Base-by-base conservation (phyloP, 2,797 vertebrate species). In the Heteromormyrus szaboi region DNA sequence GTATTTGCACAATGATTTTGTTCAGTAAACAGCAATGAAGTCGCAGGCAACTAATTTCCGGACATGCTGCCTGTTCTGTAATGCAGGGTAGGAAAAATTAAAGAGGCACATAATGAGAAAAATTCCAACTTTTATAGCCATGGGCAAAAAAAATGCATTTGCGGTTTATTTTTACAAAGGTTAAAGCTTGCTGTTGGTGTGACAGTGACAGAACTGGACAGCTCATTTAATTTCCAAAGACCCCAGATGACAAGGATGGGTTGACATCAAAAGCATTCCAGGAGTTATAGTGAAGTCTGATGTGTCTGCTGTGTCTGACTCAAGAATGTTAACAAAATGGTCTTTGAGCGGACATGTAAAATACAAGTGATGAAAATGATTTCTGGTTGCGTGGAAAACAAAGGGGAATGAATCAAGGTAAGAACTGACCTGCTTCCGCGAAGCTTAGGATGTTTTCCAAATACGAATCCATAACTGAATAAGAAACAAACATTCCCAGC, bases 291-390 rank as follows among this genome's bases (percentile, higher is more conserved):
- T n/a, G 6, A 65, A 22, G 37, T 87, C 65, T 44, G 37, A 53
- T 54, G n/a, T 59, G 17, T 44, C 65, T 44, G 50, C 51, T 54
- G n/a, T 59, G 17, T 14, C 50, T 37, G 46, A 56, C 19, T 89
- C 37, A 79, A 79, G 85, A 89, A 87, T 89, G 89, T 79, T 59
- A 62, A 81, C 51, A 89, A 83, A 56, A 17, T n/a, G 7, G 12
- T 76, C 65, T 48, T 56, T 87, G 37, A 88, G 46, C 41, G 4
- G 54, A 85, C 25, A 7, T 51, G n/a, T 17, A 56, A 56, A 88
- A 9, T 33, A 54, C 48, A 54, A 37, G 84, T 37, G n/a, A 25
- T 54, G 50, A 86, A 53, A 19, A 44, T 46, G 65, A 88, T 72
- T 88, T 29, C 65, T 72, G 17, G 65, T 88, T 2, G 50, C 54